Evolutionary conservation across 1,140 invertebrate species (phyloP), one percentile per base, ranked within the genome.

Genomic region (Ganaspis sp.): DNA sequence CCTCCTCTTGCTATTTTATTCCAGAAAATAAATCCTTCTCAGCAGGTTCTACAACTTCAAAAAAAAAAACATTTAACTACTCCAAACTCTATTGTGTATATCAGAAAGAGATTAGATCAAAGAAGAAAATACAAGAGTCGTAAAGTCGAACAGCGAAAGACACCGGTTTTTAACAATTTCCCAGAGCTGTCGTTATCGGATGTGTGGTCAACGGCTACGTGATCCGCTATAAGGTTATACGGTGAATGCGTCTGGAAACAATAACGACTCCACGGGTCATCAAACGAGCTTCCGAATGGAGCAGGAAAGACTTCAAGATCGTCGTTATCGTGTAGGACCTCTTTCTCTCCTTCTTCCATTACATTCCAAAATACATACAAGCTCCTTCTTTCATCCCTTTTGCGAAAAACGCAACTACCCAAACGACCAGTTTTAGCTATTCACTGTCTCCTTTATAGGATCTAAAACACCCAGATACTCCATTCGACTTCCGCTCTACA

Each of bases 261-360:
- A 90, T 91, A 90, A 91, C 81, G 85, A 76, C 83, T 87, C 85
- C 80, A 88, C 77, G 85, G 81, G 73, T 86, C 86, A 90, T 91
- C 90, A 88, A 91, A 88, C 85, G 87, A 88, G 87, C 84, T 88
- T 86, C 87, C 86, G 85, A 90, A 90, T 88, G 83, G 87, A 77
- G 78, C 76, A 83, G 81, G 74, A 76, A 83, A 83, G 84, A 90
- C 83, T 83, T 78, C 82, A 80, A 77, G 74, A 75, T 78, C 80
- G 80, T 64, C 83, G 83, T 88, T 86, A 42, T 64, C 58, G 58
- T 12, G 12, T n/a, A 64, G 58, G 58, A 73, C 76, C 75, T 75
- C 73, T 77, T 78, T 69, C 34, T 80, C 82, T 84, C 77, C 78
- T 79, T 77, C 70, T 49, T 17, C 45, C n/a, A 17, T 49, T 49